Evolutionary conservation across 2,113 vertebrate species (phyloP), one percentile per base, ranked within the genome.

Genomic region (Synchiropus splendidus): DNA sequence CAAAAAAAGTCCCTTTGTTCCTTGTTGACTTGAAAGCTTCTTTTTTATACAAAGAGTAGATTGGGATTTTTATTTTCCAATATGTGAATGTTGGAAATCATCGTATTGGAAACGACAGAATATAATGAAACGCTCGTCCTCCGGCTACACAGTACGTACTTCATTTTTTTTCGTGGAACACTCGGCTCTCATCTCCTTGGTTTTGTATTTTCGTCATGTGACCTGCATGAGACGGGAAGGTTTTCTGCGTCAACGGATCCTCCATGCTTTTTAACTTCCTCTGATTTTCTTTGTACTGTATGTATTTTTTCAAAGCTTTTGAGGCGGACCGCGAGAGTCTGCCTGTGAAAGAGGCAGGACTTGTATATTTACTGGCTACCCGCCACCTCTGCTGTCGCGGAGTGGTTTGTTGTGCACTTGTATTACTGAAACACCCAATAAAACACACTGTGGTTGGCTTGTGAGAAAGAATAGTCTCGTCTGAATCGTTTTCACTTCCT

Each of bases 361-460:
- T 90, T 95, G 92, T 97, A 92, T 89, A 95, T 94, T 91, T 90
- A 87, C 88, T 88, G 88, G 90, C 88, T 89, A 90, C 85, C 87
- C 89, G 86, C 87, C 89, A 89, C 88, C 85, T 85, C 83, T 89
- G 89, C 88, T 83, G 43, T 88, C 86, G 88, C 77, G 87, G 90
- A 89, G 89, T 89, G 89, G 90, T 94, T 84, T 94, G 88, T 91
- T 87, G 90, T 92, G 89, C 89, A 94, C 89, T 92, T 92, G 90
- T 93, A 92, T 95, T 90, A 94, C 90, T 87, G 90, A 94, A 89
- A 86, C 92, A 90, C 90, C 90, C 89, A 96, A 91, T 94, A 94
- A 95, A 97, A 94, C 94, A 93, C 91, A 92, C 90, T 92, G 90
- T 95, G 90, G 90, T 90, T 87, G 87, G 90, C 83, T 78, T 71